phyloP scores from a whole-genome alignment of 2,888 invertebrate genomes.

The Pristionchus japonicus region DNA sequence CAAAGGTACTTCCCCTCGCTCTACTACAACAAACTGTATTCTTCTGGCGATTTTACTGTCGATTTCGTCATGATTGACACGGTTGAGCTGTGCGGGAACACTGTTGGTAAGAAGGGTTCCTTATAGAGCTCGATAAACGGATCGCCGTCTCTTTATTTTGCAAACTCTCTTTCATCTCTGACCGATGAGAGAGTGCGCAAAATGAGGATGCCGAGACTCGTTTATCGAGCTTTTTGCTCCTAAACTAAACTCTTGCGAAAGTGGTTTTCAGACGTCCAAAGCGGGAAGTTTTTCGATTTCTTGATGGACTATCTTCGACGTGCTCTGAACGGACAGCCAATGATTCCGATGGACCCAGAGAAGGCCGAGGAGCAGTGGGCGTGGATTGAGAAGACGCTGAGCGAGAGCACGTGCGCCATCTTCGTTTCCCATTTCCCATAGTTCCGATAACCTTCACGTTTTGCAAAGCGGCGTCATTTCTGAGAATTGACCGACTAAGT shows the following conservation, averaged over 20 bases:
- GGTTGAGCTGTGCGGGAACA: conserved; percentile 77
- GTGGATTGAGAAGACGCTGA: conserved; percentile 15
- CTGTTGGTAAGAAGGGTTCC: conserved; percentile 10
- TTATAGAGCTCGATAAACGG: no score
- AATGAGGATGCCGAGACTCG: no score
- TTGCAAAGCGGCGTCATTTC: no score
- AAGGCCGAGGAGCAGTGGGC: conserved; percentile 31
- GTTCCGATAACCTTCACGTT: no score
- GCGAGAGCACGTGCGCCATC: not conserved
- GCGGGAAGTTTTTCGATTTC: not conserved
- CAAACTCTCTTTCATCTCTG: no score
- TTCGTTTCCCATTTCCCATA: no score
- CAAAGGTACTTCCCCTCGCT: conserved; percentile 77
- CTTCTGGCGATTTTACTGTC: conserved; percentile 72
- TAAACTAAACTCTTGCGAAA: no score
- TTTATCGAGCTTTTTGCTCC: no score
- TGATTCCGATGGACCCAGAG: not conserved
- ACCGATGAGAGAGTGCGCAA: no score
- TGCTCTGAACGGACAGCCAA: not conserved
- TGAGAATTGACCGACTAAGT: no score
- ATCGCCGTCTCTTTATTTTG: no score
- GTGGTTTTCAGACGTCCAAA: not conserved
- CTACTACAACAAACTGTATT: conserved; percentile 76
- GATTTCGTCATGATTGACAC: conserved; percentile 79
- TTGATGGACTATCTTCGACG: not conserved